These are phyloP conservation scores for Trididemnum clinides DNA, from an alignment of 23 tunicate genomes.

Conservation along the genomic window DNA sequence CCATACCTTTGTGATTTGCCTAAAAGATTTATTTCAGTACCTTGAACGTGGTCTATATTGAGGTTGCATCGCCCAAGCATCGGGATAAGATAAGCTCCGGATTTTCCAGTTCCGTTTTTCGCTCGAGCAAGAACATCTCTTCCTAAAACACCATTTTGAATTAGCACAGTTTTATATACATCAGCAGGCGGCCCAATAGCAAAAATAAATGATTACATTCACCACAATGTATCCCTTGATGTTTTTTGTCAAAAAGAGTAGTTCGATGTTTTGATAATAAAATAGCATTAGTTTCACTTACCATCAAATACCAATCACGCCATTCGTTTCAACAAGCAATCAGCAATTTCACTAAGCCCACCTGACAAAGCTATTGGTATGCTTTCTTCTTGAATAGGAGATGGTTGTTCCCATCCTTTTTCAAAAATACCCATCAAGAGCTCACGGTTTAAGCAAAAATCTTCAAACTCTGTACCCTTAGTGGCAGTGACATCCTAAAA, in stretches of 20 bases:
- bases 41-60: conserved; percentile 62
- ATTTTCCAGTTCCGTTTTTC: conserved; percentile 98
- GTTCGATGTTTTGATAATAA: no score
- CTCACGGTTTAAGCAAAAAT: conserved; percentile 93
- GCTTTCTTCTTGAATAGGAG: conserved; percentile 95
- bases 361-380: conserved; percentile 95
- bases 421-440: conserved; percentile 97
- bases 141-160: conserved; percentile 8
- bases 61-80: conserved; percentile 80
- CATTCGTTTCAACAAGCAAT: no score
- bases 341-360: no score
- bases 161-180: neutral
- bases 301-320: no score
- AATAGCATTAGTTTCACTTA: no score
- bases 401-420: conserved; percentile 98
- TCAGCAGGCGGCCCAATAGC: no score
- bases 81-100: conserved; percentile 95
- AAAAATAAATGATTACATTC: no score
- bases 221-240: no score
- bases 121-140: conserved; percentile 93
- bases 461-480: conserved; percentile 95
- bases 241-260: no score
- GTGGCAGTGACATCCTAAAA: conserved; percentile 96
- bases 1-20: neutral
- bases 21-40: neutral